phyloP scores from a whole-genome alignment of 2,888 invertebrate species.

The Polydesmus complanatus region DNA sequence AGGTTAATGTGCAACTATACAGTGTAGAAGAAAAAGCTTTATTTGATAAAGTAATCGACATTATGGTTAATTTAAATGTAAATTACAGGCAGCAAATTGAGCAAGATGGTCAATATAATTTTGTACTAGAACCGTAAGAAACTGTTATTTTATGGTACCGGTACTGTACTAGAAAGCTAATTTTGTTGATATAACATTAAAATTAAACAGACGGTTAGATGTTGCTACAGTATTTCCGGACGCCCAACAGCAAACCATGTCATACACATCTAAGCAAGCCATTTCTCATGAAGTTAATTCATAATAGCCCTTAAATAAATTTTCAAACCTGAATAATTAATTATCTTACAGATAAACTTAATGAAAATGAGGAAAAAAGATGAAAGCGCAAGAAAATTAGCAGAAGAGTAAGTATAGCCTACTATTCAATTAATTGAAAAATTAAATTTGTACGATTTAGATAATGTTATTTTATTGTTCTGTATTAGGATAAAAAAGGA shows the following conservation, averaged over 20 bases:
- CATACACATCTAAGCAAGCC: conserved; percentile 60
- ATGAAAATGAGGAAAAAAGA: neutral
- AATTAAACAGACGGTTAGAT: conserved; percentile 46
- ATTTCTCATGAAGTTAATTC: conserved; percentile 56
- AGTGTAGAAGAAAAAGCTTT: conserved; percentile 54
- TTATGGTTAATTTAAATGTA: conserved; percentile 80
- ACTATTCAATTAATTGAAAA: no score
- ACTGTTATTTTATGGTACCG: neutral
- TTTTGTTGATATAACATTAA: neutral
- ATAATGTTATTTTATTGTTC: no score
- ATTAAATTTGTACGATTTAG: no score
- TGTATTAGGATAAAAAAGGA: no score
- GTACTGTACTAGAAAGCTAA: neutral
- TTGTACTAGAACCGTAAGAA: conserved; percentile 53
- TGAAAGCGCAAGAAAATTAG: neutral
- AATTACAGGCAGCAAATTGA: conserved; percentile 65
- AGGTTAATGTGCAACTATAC: conserved; percentile 55
- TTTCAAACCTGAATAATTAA: neutral
- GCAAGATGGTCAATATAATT: conserved; percentile 61
- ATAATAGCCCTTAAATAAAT: neutral
- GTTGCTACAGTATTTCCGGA: conserved; percentile 42
- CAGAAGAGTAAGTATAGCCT: no score
- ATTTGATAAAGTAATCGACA: conserved; percentile 53
- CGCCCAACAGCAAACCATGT: conserved; percentile 29
- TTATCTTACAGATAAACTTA: neutral